Percentiles rank a stretch among this genome's conserved stretches.
Conservation (phyloP, 2,113 vertebrate species). For the Agapornis roseicollis region DNA sequence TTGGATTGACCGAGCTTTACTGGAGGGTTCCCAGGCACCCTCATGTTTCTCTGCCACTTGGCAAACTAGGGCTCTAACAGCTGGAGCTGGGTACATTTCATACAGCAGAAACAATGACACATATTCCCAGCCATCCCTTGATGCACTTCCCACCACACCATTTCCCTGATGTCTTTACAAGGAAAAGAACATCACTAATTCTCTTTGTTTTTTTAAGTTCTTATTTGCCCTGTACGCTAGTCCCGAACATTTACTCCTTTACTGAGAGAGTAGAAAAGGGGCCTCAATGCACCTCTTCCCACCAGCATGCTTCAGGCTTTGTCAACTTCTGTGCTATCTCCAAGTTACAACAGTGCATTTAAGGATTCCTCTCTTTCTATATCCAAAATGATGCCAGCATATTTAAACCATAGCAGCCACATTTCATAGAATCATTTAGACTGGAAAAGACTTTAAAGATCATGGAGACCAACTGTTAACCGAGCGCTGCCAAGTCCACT, state of each 20-base stretch:
- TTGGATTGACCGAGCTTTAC: background rate
- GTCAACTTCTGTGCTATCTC: background rate
- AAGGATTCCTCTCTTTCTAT: background rate
- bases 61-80: background rate
- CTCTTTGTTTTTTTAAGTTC: background rate
- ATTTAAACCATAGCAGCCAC: background rate
- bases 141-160: background rate
- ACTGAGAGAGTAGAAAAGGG: background rate
- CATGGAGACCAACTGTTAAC: background rate
- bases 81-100: background rate
- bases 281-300: background rate
- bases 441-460: background rate
- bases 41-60: background rate
- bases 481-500: background rate
- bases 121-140: background rate
- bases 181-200: background rate
- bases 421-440: background rate
- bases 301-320: background rate
- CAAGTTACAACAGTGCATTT: background rate
- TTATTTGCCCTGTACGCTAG: background rate
- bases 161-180: background rate
- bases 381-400: background rate
- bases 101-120: background rate
- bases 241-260: background rate
- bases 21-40: background rate